phyloP scores from a whole-genome alignment of 2,888 invertebrate genomes.

The Hylaea fasciaria region DNA sequence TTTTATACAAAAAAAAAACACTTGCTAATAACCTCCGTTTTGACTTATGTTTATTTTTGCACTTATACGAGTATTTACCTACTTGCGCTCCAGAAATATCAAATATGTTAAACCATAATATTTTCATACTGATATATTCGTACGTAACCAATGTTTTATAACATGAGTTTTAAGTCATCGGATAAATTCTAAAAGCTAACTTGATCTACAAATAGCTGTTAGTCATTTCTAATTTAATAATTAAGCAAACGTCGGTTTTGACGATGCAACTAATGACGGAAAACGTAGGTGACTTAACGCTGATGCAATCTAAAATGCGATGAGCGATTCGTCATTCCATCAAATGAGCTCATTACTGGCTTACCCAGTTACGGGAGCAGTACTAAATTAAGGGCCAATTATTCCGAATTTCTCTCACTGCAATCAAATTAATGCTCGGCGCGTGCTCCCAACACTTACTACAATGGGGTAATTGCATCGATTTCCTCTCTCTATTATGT shows the following conservation, averaged over 20 bases:
- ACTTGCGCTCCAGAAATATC: too few relatives aligned
- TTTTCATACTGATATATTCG: too few relatives aligned
- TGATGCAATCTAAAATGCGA: constrained; percentile 21
- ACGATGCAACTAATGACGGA: neutral
- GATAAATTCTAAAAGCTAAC: neutral
- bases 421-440: constrained; percentile 71
- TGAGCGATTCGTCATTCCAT: constrained; percentile 46
- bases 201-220: constrained; percentile 2
- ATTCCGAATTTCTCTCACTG: constrained; percentile 69
- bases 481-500: constrained; percentile 66
- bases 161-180: too few relatives aligned
- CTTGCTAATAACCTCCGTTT: neutral
- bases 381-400: constrained; percentile 70
- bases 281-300: too few relatives aligned
- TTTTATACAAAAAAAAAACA: neutral
- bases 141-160: too few relatives aligned
- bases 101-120: too few relatives aligned
- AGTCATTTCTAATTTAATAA: neutral
- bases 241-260: neutral
- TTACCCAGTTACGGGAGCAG: constrained; percentile 39
- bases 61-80: neutral
- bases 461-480: constrained; percentile 69
- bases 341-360: constrained; percentile 52
- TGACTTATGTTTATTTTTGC: too few relatives aligned
- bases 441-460: constrained; percentile 54